These are phyloP conservation scores for Romanogobio albipinnatus DNA, from an alignment of 2,113 vertebrate genomes.

Conservation along the genomic window DNA sequence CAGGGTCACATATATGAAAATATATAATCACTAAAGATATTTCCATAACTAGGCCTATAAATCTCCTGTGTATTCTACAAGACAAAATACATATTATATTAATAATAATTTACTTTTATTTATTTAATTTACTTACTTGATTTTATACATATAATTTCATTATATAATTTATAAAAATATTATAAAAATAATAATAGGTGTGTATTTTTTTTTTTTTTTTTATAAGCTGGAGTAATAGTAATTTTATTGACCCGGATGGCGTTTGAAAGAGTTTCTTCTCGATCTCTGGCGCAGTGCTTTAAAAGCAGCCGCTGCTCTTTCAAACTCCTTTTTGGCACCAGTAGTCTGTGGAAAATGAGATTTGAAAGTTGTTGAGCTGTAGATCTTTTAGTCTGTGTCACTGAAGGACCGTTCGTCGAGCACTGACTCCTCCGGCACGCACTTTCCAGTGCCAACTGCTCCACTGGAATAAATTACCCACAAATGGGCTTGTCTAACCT, in stretches of 20 bases:
- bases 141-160: too few relatives aligned
- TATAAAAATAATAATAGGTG: too few relatives aligned
- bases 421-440: background rate
- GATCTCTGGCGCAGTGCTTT: background rate
- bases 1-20: too few relatives aligned
- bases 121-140: too few relatives aligned
- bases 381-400: background rate
- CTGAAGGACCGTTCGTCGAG: background rate
- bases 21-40: too few relatives aligned
- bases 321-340: background rate
- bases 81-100: too few relatives aligned
- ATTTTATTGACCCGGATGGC: background rate
- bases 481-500: constrained; percentile 18
- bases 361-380: constrained; percentile 12
- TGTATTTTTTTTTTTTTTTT: too few relatives aligned
- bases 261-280: background rate
- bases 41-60: too few relatives aligned
- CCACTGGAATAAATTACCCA: constrained; percentile 13
- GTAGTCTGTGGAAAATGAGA: constrained; percentile 29
- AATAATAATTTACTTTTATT: too few relatives aligned
- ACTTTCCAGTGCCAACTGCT: background rate
- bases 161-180: too few relatives aligned
- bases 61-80: too few relatives aligned
- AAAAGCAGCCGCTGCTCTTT: background rate
- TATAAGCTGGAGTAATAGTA: background rate